Evolutionary conservation across 2,888 invertebrate genomes (phyloP), one percentile per base, ranked within the genome.

Genomic region (Polylopha cassiicola): DNA sequence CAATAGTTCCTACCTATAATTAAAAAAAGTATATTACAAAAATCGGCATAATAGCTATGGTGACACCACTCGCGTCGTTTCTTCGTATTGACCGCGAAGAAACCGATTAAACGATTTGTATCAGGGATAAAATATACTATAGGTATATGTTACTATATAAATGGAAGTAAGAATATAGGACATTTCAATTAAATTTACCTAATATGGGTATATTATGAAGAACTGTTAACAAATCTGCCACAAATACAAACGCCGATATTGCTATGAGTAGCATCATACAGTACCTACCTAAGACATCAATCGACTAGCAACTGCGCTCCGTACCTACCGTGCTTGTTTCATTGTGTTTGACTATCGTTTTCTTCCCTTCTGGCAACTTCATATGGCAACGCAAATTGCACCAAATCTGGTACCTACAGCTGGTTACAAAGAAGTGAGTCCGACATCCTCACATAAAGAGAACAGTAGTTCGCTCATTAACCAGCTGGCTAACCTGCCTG

Each of bases 391-490:
- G 69, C 74, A 73, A 80, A 70, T 61, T 76, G 67, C 69, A 64
- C 55, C 73, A 67, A 72, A 72, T 73, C 73, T 80, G 72, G 61
- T 60, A 64, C 66, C 62, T 68, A 61, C 73, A 81, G 84, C 82
- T 68, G 85, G 82, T 75, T 76, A 75, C 66, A 80, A 71, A 67
- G 84, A 86, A 82, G 72, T 86, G 73, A 86, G 86, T 73, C 86
- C 86, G 42, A 86, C 87, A 44, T 86, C 86, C 63, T 86, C 86
- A 58, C 85, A 86, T 75, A 86, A 86, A 79, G 89, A 89, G 73
- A 89, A 89, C 86, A 89, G 88, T 87, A 89, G 89, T 86, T 89
- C 89, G 64, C 85, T 90, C 76, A 88, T 90, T 79, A 89, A 89
- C 70, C 90, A 90, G 76, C 87, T 90, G 77, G 87, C 89, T 77